Percentiles rank a stretch among this genome's conserved stretches.
Conservation (phyloP, 2,797 vertebrate species). For the Yasuhikotakia modesta region DNA sequence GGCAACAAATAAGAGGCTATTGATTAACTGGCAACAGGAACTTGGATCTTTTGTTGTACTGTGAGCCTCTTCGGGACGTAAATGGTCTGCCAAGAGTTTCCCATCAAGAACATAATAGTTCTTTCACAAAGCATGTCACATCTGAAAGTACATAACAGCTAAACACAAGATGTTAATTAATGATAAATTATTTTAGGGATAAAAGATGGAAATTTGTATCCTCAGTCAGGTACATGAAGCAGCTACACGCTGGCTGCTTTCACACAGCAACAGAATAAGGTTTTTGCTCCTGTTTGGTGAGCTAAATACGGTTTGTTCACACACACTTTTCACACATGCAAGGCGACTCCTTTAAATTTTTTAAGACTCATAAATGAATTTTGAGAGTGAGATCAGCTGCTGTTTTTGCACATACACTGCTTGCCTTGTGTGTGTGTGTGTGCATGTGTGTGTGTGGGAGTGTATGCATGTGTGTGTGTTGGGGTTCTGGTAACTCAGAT, state of each 20-base stretch:
- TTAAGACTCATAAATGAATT: no score
- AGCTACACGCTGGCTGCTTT: neutral
- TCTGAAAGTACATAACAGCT: slow-evolving; percentile 8
- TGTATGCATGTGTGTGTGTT: no score
- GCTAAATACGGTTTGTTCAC: neutral
- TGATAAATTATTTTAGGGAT: neutral
- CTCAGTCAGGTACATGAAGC: neutral
- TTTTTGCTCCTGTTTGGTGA: neutral
- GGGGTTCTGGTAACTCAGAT: neutral
- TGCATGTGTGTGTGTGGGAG: no score
- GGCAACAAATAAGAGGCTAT: slow-evolving; percentile 39
- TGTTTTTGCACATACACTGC: no score
- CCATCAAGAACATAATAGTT: slow-evolving; percentile 10
- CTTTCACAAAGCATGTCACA: neutral
- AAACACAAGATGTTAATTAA: neutral
- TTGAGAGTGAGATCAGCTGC: no score
- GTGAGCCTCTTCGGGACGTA: slow-evolving; percentile 8
- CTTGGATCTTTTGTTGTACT: slow-evolving; percentile 39
- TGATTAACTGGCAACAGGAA: slow-evolving; percentile 49
- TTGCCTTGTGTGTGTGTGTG: neutral
- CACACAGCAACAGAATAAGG: neutral
- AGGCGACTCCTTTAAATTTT: neutral
- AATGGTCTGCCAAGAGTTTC: slow-evolving; percentile 13
- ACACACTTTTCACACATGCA: neutral
- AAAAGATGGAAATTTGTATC: neutral